Conservation (phyloP, 2,888 invertebrate species). For the Pandemis cinnamomeana region DNA sequence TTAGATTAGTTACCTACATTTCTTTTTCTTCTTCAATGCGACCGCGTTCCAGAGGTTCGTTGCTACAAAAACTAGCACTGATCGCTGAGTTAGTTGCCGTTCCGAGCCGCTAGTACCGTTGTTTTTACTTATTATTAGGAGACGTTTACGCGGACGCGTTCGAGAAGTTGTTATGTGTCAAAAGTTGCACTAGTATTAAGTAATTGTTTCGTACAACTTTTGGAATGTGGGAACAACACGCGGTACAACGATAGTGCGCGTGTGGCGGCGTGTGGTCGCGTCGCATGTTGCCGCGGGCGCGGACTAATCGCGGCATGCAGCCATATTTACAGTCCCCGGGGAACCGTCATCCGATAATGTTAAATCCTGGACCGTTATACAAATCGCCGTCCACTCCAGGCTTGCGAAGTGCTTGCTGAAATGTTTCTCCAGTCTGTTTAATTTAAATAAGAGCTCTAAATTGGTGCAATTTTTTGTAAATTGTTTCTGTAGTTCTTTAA, state of each 20-base stretch:
- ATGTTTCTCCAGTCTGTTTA: conserved; percentile 12
- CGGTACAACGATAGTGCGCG: background rate
- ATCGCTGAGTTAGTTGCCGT: too few relatives aligned
- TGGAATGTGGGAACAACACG: conserved; percentile 14
- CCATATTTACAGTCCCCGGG: conserved; percentile 73
- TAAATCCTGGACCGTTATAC: conserved; percentile 57
- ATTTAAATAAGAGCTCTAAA: conserved; percentile 5
- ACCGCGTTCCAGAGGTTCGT: too few relatives aligned
- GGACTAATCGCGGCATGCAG: conserved; percentile 66
- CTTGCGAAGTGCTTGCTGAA: conserved; percentile 25
- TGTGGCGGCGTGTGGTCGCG: conserved; percentile 43
- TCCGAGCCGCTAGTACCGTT: too few relatives aligned
- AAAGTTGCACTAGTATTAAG: background rate
- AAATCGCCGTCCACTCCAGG: conserved; percentile 50
- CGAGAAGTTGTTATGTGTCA: too few relatives aligned
- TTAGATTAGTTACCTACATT: too few relatives aligned
- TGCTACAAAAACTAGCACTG: too few relatives aligned
- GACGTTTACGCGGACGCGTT: too few relatives aligned
- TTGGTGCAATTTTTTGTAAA: background rate
- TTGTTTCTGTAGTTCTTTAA: background rate
- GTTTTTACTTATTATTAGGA: too few relatives aligned
- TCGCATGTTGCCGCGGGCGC: conserved; percentile 54
- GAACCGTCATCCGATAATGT: conserved; percentile 70
- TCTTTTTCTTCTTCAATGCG: too few relatives aligned
- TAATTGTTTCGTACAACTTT: conserved; percentile 17